Conservation (phyloP, 2,113 vertebrate genomes). For the Irena cyanogastra region DNA sequence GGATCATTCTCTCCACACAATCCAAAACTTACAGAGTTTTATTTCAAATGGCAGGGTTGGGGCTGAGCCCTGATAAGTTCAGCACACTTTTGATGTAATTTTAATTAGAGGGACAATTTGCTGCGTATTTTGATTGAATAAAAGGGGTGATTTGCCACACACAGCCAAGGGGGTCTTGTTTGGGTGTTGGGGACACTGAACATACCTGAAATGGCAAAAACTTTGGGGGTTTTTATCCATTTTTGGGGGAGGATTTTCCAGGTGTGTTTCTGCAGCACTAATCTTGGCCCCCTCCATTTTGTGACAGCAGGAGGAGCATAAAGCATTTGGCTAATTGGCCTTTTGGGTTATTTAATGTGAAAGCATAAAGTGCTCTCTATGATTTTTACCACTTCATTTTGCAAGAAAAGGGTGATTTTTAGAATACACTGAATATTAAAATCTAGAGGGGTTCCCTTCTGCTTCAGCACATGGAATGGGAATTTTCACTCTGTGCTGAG, state of each 20-base stretch:
- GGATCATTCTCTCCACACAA: rapidly evolving
- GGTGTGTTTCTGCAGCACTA: background rate
- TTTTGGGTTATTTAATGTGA: background rate
- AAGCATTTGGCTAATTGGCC: background rate
- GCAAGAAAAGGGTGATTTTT: background rate
- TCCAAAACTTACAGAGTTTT: rapidly evolving
- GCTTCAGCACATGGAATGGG: background rate
- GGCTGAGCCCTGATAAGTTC: background rate
- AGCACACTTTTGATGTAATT: rapidly evolving
- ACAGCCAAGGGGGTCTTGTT: background rate
- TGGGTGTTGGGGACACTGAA: rapidly evolving
- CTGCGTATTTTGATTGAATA: background rate
- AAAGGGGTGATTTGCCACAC: background rate
- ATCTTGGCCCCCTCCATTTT: background rate
- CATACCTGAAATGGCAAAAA: background rate
- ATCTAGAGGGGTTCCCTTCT: background rate
- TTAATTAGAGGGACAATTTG: background rate
- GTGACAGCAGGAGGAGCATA: background rate
- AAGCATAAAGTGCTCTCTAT: background rate
- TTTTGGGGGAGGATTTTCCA: background rate
- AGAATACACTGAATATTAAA: background rate
- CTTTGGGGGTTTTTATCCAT: rapidly evolving
- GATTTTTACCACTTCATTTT: background rate
- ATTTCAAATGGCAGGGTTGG: background rate
- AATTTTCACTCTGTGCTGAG: background rate